Conservation (phyloP, 2,888 invertebrate genomes). For the Anoncus sp. region DNA sequence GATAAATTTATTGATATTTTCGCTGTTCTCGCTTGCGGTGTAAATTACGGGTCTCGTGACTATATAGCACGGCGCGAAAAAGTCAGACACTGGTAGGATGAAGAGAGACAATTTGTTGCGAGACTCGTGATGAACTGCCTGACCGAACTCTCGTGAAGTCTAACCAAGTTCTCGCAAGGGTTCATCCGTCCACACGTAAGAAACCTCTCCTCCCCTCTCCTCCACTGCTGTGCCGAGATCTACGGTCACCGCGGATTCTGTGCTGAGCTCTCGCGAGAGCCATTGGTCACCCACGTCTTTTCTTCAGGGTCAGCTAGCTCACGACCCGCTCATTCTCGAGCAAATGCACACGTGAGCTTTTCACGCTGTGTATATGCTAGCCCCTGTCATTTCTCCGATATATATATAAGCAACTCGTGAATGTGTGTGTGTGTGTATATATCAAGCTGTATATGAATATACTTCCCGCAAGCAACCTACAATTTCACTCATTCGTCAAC, state of each 20-base stretch:
- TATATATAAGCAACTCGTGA: constrained; percentile 7
- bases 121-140: constrained; percentile 46
- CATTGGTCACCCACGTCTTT: constrained; percentile 55
- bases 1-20: background rate
- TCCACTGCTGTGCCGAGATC: constrained; percentile 49
- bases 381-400: constrained; percentile 17
- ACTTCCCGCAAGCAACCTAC: constrained; percentile 58
- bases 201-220: constrained; percentile 6
- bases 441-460: constrained; percentile 34
- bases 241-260: constrained; percentile 32
- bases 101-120: constrained; percentile 29
- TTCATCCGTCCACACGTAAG: constrained; percentile 46
- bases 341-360: constrained; percentile 53
- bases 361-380: constrained; percentile 48
- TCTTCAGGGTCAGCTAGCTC: constrained; percentile 59
- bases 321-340: constrained; percentile 52
- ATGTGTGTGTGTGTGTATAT: background rate
- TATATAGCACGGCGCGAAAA: constrained; percentile 30
- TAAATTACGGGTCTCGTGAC: background rate
- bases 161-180: constrained; percentile 1
- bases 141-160: constrained; percentile 43
- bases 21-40: constrained; percentile 6
- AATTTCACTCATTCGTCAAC: constrained; percentile 62
- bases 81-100: background rate
- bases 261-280: background rate